Conservation (phyloP, 2,113 vertebrate genomes). For the Microtus pennsylvanicus region DNA sequence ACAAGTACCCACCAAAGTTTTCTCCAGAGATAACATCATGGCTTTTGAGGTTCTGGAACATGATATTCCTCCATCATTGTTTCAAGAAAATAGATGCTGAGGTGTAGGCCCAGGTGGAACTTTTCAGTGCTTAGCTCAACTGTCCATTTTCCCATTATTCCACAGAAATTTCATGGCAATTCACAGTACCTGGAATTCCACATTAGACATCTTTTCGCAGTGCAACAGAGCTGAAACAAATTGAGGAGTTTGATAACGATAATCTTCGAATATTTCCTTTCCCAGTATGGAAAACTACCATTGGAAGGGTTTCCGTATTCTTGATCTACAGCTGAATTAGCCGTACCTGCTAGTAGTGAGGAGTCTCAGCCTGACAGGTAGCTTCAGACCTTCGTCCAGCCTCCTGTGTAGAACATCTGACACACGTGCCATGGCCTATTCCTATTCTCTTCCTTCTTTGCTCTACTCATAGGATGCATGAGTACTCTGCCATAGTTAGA, state of each 20-base stretch:
- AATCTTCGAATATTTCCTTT: neutral
- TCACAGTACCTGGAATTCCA: neutral
- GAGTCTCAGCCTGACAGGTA: neutral
- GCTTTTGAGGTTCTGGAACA: neutral
- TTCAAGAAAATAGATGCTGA: neutral
- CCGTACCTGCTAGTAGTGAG: neutral
- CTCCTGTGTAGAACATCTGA: neutral
- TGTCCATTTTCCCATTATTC: neutral
- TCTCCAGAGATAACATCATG: neutral
- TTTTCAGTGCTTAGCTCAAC: neutral
- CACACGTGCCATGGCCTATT: no score
- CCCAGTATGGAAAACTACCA: neutral
- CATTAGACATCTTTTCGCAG: neutral
- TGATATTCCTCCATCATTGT: neutral
- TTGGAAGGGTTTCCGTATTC: neutral
- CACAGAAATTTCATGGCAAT: neutral
- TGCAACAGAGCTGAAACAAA: neutral
- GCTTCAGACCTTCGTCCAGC: neutral
- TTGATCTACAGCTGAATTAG: fast-evolving
- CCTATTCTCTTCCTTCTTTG: no score
- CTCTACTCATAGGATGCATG: no score
- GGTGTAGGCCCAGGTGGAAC: neutral
- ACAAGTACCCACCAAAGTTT: no score
- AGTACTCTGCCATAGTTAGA: no score
- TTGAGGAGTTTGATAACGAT: neutral